Base-by-base conservation (phyloP, 2,797 vertebrate genomes). In the Knipowitschia caucasica region DNA sequence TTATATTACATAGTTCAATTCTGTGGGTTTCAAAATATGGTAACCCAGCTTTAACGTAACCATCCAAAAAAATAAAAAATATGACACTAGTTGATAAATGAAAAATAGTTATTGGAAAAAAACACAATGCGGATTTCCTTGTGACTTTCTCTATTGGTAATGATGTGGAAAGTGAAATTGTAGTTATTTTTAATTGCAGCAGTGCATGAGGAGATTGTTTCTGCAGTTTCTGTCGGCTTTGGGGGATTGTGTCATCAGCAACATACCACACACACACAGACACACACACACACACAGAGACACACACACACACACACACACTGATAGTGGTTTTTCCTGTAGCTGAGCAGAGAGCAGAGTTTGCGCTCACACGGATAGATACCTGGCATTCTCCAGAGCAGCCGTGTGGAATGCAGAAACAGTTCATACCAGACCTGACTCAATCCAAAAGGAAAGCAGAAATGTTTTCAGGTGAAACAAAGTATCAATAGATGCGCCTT, bases 361-460 rank as follows among this genome's bases (percentile, higher is more conserved):
- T 23, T 31, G 8, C 33, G 31, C 31, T 14, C 44, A 33, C 42
- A n/a, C n/a, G n/a, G n/a, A n/a, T 12, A n/a, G 69, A 66, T 75
- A 62, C 31, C 65, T 25, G 0, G 20, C 53, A 76, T 82, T 76
- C 69, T 61, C 64, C 17, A 50, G 34, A 47, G 23, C 42, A 45
- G 14, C 45, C 7, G n/a, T 6, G 23, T 24, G 54, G 59, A 60
- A 69, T 70, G 66, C 30, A 7, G 3, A 44, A 23, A 45, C 44
- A 45, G n/a, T n/a, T n/a, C 45, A 0, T 2, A 42, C 31, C 14
- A 2, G 34, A 11, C 27, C 0, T 14, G 15, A 24, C 38, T 2
- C 34, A 6, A 23, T 52, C 0, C 26, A 27, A 29, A 14, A 2
- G 7, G 23, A 1, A 2, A 17, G 26, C 43, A 35, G 31, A 31